A percentile compares a stretch with the other conserved stretches of the same genome.
These are phyloP conservation scores for Ochlodes sylvanus DNA, from an alignment of 2,888 invertebrate genomes.

Conservation along the genomic window DNA sequence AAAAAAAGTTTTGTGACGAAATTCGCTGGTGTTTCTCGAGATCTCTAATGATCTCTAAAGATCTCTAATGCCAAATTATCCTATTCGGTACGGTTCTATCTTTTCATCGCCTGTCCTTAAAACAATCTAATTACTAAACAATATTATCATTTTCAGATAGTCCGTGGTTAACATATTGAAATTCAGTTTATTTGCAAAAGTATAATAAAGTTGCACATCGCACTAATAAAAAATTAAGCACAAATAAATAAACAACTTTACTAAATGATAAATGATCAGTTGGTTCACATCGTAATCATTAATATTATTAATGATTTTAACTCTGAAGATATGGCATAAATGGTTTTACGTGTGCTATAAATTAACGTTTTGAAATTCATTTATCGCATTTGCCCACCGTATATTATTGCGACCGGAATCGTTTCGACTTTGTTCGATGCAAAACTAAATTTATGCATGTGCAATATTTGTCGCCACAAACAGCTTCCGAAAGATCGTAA, in stretches of 20 bases:
- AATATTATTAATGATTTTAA: slow-evolving; percentile 20
- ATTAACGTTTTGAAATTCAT: slow-evolving; percentile 28
- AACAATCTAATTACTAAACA: no score
- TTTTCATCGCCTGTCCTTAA: no score
- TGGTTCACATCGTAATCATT: neutral
- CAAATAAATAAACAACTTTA: neutral
- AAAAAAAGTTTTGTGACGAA: no score
- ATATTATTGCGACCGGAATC: slow-evolving; percentile 42
- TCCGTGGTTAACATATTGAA: no score
- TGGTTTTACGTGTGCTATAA: slow-evolving; percentile 22
- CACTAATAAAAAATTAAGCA: no score
- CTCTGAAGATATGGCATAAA: slow-evolving; percentile 22
- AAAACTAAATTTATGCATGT: slow-evolving; percentile 35
- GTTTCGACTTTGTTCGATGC: slow-evolving; percentile 41
- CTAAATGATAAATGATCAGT: neutral
- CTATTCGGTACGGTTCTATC: no score
- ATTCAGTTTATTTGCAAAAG: no score
- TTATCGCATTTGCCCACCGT: slow-evolving; percentile 39
- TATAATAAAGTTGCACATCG: no score
- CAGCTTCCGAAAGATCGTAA: slow-evolving; percentile 48
- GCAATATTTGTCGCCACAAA: slow-evolving; percentile 48
- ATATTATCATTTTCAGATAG: no score
- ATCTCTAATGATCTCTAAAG: no score
- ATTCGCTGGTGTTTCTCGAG: no score
- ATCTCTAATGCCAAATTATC: no score